Conservation (phyloP, 2,888 invertebrate genomes). For the Parthenolecanium corni region DNA sequence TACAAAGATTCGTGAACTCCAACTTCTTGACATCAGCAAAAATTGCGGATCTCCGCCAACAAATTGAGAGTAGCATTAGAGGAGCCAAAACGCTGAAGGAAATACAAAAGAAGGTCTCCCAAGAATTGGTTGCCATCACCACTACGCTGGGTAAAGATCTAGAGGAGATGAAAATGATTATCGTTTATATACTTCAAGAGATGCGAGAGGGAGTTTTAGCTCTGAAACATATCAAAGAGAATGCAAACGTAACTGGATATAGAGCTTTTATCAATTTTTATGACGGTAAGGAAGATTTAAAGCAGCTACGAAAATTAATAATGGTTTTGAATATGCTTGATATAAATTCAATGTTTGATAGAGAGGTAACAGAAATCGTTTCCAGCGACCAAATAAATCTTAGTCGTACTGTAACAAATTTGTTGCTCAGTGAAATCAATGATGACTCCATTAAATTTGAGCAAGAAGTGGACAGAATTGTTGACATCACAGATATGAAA, state of each 20-base stretch:
- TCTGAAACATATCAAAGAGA: slow-evolving; percentile 10
- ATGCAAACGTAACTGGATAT: slow-evolving; percentile 18
- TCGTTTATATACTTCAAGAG: slow-evolving; percentile 3
- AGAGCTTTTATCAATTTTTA: slow-evolving; percentile 15
- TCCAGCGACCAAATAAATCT: neutral
- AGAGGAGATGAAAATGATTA: slow-evolving; percentile 3
- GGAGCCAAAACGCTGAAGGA: neutral
- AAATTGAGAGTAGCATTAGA: neutral
- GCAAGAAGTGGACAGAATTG: neutral
- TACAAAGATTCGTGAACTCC: slow-evolving; percentile 7
- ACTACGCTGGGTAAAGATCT: neutral
- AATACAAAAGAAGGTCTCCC: neutral
- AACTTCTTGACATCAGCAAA: slow-evolving; percentile 5
- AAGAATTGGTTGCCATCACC: slow-evolving; percentile 1
- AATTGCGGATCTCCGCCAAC: slow-evolving; percentile 3
- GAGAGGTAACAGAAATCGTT: neutral
- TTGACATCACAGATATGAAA: neutral
- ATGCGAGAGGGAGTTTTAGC: slow-evolving; percentile 11
- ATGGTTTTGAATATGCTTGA: slow-evolving; percentile 7
- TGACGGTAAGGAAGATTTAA: slow-evolving; percentile 2
- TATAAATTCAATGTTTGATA: slow-evolving; percentile 2
- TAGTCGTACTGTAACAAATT: neutral
- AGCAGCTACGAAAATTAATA: slow-evolving; percentile 7
- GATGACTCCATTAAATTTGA: neutral
- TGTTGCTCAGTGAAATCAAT: neutral